A percentile compares a stretch with the other conserved stretches of the same genome.
Conservation (phyloP, 2,797 vertebrate genomes). For the Peromyscus attwateri region DNA sequence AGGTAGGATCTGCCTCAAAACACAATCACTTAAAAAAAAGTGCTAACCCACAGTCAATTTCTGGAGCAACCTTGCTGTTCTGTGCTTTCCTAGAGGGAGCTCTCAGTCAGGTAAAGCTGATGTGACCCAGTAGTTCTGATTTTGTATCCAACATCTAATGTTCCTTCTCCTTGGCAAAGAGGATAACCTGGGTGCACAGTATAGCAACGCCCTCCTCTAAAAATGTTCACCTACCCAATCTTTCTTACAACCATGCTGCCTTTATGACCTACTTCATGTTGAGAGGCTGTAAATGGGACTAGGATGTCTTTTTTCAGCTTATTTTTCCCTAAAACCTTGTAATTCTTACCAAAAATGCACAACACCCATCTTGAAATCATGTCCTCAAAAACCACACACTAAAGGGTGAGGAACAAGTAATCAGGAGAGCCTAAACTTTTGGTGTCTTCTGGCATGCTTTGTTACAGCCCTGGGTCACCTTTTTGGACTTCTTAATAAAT, state of each 20-base stretch:
- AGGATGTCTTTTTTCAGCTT: background rate
- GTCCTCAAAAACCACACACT: background rate
- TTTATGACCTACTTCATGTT: background rate
- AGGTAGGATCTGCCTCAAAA: background rate
- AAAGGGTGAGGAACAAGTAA: background rate
- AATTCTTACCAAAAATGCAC: background rate
- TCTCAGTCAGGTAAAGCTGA: background rate
- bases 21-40: constrained; percentile 15
- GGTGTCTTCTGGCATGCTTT: background rate
- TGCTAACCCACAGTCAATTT: background rate
- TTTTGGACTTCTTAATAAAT: background rate
- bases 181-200: background rate
- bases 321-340: background rate
- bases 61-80: background rate
- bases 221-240: background rate
- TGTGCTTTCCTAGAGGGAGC: background rate
- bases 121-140: background rate
- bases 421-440: background rate
- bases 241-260: background rate
- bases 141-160: background rate
- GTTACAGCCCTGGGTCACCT: background rate
- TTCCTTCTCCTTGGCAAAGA: background rate
- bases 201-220: background rate
- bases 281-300: background rate
- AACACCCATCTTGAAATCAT: background rate